phyloP scores from a whole-genome alignment of 1,140 invertebrate genomes.

The Lethrus apterus region DNA sequence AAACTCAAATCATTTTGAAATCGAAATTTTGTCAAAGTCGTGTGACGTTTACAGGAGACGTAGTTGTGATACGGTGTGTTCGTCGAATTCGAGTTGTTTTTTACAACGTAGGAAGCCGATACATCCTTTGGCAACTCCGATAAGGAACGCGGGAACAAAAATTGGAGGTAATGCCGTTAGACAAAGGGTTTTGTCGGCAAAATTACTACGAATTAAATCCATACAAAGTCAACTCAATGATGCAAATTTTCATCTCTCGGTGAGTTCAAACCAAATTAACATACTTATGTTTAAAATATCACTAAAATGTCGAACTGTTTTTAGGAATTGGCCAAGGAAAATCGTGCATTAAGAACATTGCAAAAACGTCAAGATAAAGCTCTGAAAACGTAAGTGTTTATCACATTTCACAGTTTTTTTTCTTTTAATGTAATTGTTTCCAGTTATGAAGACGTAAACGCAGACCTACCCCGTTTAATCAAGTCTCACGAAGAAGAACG shows the following conservation, averaged over 20 bases:
- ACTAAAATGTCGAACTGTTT: constrained; percentile 26
- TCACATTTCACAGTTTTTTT: background rate
- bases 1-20: background rate
- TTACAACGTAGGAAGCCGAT: constrained; percentile 34
- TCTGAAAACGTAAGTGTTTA: constrained; percentile 47
- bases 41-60: constrained; percentile 27
- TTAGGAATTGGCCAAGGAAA: constrained; percentile 67
- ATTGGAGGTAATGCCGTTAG: constrained; percentile 41
- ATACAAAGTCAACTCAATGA: constrained; percentile 72
- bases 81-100: constrained; percentile 37
- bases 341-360: constrained; percentile 60
- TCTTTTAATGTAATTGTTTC: constrained; percentile 15
- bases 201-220: constrained; percentile 63
- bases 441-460: constrained; percentile 66
- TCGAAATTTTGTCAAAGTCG: background rate
- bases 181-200: constrained; percentile 66
- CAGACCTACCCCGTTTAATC: constrained; percentile 61
- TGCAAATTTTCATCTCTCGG: constrained; percentile 68
- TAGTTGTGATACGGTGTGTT: constrained; percentile 36
- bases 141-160: constrained; percentile 18
- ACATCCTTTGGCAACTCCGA: constrained; percentile 31
- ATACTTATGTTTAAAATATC: background rate
- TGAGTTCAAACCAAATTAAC: constrained; percentile 36
- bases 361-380: constrained; percentile 71
- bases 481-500: constrained; percentile 69